Conservation (phyloP, 2,113 vertebrate species). For the Chionodraco myersi region DNA sequence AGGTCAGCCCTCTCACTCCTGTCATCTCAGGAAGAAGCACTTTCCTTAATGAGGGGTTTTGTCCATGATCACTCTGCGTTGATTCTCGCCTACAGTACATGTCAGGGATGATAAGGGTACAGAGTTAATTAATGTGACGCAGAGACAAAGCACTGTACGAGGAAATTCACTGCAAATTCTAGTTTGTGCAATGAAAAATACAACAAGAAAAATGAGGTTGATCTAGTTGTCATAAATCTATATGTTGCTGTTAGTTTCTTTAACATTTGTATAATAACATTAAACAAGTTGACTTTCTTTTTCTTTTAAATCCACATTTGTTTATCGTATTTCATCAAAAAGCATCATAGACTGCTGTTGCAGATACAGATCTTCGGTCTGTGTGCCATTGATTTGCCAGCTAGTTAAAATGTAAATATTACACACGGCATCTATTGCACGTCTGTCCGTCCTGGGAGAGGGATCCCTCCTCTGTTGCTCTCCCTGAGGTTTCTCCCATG, state of each 20-base stretch:
- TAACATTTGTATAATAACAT: too few relatives aligned
- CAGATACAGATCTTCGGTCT: background rate
- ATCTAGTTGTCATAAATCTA: background rate
- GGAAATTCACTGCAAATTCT: background rate
- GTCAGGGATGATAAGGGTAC: constrained; percentile 10
- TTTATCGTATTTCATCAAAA: background rate
- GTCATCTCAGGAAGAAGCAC: constrained; percentile 6
- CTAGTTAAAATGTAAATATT: too few relatives aligned
- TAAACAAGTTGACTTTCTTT: too few relatives aligned
- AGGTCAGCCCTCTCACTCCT: constrained; percentile 38
- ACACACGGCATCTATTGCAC: too few relatives aligned
- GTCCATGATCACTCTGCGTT: constrained; percentile 18
- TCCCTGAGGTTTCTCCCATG: too few relatives aligned
- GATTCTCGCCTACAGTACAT: constrained; percentile 24
- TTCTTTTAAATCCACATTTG: background rate
- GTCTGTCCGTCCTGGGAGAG: too few relatives aligned
- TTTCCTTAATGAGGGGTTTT: constrained; percentile 48
- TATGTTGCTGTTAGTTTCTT: too few relatives aligned
- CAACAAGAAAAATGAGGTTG: background rate
- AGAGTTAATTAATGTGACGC: background rate
- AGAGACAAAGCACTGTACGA: background rate
- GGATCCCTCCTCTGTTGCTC: too few relatives aligned
- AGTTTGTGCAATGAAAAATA: background rate
- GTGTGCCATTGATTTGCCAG: background rate
- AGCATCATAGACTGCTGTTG: background rate